Percentiles rank a stretch among this genome's conserved stretches.
Conservation (phyloP, 2,113 vertebrate species). For the Bungarus multicinctus region DNA sequence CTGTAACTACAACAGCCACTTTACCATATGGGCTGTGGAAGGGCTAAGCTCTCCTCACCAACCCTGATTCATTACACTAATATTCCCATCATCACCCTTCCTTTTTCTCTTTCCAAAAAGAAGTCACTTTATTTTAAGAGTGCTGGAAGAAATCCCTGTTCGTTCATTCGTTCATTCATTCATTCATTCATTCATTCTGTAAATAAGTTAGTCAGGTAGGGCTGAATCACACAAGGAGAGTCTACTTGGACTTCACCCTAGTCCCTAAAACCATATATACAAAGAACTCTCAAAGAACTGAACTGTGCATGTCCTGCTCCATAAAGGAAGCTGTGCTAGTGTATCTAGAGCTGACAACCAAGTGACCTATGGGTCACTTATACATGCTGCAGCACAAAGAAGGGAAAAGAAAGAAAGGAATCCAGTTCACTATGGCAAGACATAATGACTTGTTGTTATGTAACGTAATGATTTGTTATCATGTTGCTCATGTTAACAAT, state of each 20-base stretch:
- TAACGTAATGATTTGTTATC: neutral
- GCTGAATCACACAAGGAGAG: neutral
- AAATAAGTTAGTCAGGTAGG: neutral
- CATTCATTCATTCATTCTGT: neutral
- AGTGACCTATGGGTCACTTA: neutral
- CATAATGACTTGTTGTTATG: neutral
- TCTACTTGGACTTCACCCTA: neutral
- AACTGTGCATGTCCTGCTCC: neutral
- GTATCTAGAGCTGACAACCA: neutral
- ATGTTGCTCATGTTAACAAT: neutral
- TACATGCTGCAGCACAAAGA: rapidly evolving
- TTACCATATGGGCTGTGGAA: neutral
- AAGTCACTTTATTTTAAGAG: slow-evolving; percentile 25
- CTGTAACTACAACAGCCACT: slow-evolving; percentile 38
- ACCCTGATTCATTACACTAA: slow-evolving; percentile 31
- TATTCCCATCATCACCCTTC: neutral
- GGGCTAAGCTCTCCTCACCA: slow-evolving; percentile 15
- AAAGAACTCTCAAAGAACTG: neutral
- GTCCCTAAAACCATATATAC: neutral
- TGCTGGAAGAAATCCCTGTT: neutral
- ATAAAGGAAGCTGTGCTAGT: neutral
- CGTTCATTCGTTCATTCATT: neutral
- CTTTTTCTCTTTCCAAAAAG: slow-evolving; percentile 18
- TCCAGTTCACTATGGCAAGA: neutral
- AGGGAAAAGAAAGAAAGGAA: neutral